phyloP scores from a whole-genome alignment of 2,113 vertebrate genomes.

The Myotis yumanensis region DNA sequence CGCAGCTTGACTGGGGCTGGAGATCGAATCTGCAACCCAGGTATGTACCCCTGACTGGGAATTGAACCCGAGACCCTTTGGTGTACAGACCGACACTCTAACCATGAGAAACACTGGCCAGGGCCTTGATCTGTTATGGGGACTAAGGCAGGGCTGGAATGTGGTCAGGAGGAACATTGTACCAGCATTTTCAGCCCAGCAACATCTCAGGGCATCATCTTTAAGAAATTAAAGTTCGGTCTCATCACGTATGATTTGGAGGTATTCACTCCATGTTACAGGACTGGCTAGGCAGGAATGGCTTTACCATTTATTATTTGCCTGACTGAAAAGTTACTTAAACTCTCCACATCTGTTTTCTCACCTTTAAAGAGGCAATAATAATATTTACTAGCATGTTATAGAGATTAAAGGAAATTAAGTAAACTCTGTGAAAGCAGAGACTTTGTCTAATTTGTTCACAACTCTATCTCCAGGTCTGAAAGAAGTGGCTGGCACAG shows the following conservation, averaged over 20 bases:
- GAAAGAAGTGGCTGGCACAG: background rate
- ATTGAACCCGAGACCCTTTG: too few relatives aligned
- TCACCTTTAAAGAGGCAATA: background rate
- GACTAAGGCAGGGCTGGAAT: background rate
- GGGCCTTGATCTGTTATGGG: too few relatives aligned
- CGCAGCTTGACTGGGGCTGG: too few relatives aligned
- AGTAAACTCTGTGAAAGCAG: background rate
- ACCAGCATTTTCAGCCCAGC: background rate
- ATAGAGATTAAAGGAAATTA: background rate
- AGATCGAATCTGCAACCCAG: too few relatives aligned
- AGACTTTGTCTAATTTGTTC: background rate
- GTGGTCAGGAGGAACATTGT: accelerated
- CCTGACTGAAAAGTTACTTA: background rate
- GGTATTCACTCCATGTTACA: too few relatives aligned
- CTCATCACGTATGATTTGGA: accelerated
- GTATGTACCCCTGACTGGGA: too few relatives aligned
- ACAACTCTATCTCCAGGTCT: background rate
- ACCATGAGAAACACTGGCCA: too few relatives aligned
- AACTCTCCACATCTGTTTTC: accelerated
- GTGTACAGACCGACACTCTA: too few relatives aligned
- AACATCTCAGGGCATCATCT: background rate
- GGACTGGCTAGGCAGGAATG: accelerated
- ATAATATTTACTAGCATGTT: background rate
- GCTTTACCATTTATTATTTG: background rate
- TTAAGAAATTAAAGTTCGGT: background rate